Base-by-base conservation (phyloP, 2,797 vertebrate genomes). In the Gila robusta region DNA sequence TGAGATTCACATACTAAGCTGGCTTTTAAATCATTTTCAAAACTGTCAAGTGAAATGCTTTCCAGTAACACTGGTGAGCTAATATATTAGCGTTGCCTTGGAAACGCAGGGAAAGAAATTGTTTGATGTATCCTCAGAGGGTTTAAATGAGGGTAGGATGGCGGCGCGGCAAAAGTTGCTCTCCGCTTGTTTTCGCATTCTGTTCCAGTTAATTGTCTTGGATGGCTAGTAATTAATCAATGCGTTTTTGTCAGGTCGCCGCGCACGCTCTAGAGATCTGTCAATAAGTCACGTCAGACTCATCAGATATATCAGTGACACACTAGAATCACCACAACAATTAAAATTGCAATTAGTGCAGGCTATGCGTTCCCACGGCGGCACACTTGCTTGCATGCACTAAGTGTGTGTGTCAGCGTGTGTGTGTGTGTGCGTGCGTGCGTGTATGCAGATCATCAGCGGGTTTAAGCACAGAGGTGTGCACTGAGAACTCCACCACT, bases 81-180 rank as follows among this genome's bases (percentile, higher is more conserved):
- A 91, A 93, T 91, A 91, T 94, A 91, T 93, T 93, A 90, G 92
- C 64, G 94, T 95, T 95, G 93, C 94, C 94, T 86, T 95, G 94
- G 94, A 94, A 94, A 95, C 93, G 39, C 86, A 39, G 80, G 84
- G 86, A 85, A 90, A 91, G 86, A 91, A 91, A 91, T 91, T 89
- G 87, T 93, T 92, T 93, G 83, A 93, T 93, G 90, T 92, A 91
- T 92, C 91, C 93, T 93, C 90, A 72, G 87, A 88, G 90, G 88
- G 89, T 88, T 83, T 90, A 72, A 76, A 81, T 67, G 80, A 89
- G 84, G 86, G 81, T 87, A 81, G 76, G 86, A 82, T 84, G 86
- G 77, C 23, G 70, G 28, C 17, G 59, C 28, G 64, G 81, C 76
- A 26, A 88, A 84, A 78, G 80, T 85, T 82, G 82, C 76, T 64